Conservation (phyloP, 2,888 invertebrate genomes). For the Bedellia somnulentella region DNA sequence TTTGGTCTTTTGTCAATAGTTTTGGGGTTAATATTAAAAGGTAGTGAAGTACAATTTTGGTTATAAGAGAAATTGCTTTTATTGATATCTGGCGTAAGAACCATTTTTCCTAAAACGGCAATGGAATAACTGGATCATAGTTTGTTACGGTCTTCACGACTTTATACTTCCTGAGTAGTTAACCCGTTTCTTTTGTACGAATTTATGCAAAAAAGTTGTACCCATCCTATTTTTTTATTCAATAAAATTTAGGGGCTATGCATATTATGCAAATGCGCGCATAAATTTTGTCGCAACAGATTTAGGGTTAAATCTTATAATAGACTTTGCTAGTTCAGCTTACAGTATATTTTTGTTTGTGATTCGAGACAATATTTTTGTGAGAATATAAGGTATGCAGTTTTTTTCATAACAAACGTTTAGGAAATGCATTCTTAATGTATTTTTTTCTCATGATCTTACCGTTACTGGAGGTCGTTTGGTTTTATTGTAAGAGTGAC, state of each 20-base stretch:
- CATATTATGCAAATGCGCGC: slow-evolving; percentile 63
- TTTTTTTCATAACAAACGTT: slow-evolving; percentile 35
- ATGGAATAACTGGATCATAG: too few species aligned
- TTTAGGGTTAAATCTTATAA: slow-evolving; percentile 16
- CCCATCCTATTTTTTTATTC: slow-evolving; percentile 64
- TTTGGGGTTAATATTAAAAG: slow-evolving; percentile 21
- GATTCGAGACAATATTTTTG: slow-evolving; percentile 22
- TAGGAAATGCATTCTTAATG: slow-evolving; percentile 39
- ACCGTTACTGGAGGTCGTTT: slow-evolving; percentile 44
- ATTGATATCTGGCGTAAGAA: too few species aligned
- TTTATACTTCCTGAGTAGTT: slow-evolving; percentile 54
- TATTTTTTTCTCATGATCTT: slow-evolving; percentile 52
- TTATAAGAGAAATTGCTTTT: slow-evolving; percentile 19
- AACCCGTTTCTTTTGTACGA: slow-evolving; percentile 61
- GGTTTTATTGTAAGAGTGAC: slow-evolving; percentile 48
- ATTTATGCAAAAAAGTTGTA: slow-evolving; percentile 62
- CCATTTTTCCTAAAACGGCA: too few species aligned
- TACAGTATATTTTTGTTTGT: slow-evolving; percentile 18
- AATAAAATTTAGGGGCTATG: slow-evolving; percentile 60
- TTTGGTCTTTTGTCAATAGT: slow-evolving; percentile 49
- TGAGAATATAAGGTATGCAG: slow-evolving; percentile 42
- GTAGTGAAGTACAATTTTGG: slow-evolving; percentile 17
- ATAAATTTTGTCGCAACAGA: slow-evolving; percentile 48
- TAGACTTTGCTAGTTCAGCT: background rate
- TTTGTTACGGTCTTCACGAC: too few species aligned